Evolutionary conservation across 2,888 invertebrate genomes (phyloP), one percentile per base, ranked within the genome.

Genomic region (Brachyptera risi): DNA sequence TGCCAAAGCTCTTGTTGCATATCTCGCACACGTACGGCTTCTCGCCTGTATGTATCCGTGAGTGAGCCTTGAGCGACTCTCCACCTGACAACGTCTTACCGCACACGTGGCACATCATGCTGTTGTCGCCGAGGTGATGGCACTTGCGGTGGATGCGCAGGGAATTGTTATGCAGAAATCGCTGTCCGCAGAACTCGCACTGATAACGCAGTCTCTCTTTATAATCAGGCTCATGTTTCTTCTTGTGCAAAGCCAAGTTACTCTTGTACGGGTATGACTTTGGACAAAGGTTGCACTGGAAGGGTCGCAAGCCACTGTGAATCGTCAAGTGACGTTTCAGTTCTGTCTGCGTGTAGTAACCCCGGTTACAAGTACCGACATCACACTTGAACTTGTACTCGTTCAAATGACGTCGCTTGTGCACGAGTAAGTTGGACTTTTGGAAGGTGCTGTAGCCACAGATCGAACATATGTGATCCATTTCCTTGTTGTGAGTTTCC

Each of bases 281-380:
- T 26, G 60, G 58, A 63, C 75, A 75, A 1, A 71, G 60, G 2
- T 71, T 67, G 60, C 75, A 75, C 1, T 62, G 61, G 49, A 71
- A 69, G 3, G 67, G 63, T 13, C 67, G 69, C 42, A 65, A 58
- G 2, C 67, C 67, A 0, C 66, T 66, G 63, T 75, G 74, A 0
- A 70, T 62, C 58, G 69, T 70, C 42, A 63, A 60, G 65, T 74
- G 74, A 35, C 72, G 71, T n/a, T 69, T 44, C 58, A 70, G 70
- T 23, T 73, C 79, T 56, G 80, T 80, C 62, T 78, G 78, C 0
- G 79, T 79, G 58, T 76, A 76, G 67, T 80, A 81, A 19, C 77
- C 78, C 73, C 78, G 79, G 0, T 74, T 74, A 65, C 81, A 81
- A n/a, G n/a, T n/a, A n/a, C n/a, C n/a, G 13, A 78, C 75, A 0